Percentiles rank a stretch among this genome's conserved stretches.
Conservation (phyloP, 1,140 invertebrate genomes). For the Drosophila busckii region DNA sequence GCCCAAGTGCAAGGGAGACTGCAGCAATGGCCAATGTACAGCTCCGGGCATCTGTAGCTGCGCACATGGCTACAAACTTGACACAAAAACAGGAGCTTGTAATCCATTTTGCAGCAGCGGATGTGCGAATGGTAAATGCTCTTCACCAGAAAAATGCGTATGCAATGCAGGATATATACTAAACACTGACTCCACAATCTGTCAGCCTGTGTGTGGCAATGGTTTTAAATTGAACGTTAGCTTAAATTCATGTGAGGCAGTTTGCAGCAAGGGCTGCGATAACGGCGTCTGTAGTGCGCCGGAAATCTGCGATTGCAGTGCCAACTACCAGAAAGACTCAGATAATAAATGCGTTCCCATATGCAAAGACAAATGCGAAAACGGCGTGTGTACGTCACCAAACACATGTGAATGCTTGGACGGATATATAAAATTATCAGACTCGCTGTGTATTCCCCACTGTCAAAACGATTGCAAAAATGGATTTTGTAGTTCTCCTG, state of each 20-base stretch:
- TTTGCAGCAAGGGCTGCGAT: conserved; percentile 35
- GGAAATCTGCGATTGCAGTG: conserved; percentile 39
- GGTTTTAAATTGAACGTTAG: conserved; percentile 16
- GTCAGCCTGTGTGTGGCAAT: conserved; percentile 20
- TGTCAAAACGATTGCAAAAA: conserved; percentile 14
- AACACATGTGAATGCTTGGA: conserved; percentile 18
- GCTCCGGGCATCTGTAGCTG: conserved; percentile 24
- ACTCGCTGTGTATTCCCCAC: conserved; percentile 6
- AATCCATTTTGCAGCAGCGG: conserved; percentile 31
- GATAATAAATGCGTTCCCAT: conserved; percentile 35
- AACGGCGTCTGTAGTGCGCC: conserved; percentile 49
- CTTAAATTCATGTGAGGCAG: conserved; percentile 20
- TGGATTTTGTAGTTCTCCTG: conserved; percentile 15
- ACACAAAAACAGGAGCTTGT: conserved; percentile 28
- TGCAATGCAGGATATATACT: conserved; percentile 38
- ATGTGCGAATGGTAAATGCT: conserved; percentile 37
- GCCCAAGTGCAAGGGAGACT: conserved; percentile 33
- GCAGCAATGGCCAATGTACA: conserved; percentile 23
- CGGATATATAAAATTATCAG: conserved; percentile 4
- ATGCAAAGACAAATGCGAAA: conserved; percentile 18
- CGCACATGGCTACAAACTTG: background rate
- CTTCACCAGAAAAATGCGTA: conserved; percentile 16
- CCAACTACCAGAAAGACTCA: conserved; percentile 79
- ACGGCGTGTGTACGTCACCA: conserved; percentile 23
- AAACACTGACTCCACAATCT: conserved; percentile 26